Evolutionary conservation across 2,113 vertebrate species (phyloP).

Genomic region (Microtus oregoni): DNA sequence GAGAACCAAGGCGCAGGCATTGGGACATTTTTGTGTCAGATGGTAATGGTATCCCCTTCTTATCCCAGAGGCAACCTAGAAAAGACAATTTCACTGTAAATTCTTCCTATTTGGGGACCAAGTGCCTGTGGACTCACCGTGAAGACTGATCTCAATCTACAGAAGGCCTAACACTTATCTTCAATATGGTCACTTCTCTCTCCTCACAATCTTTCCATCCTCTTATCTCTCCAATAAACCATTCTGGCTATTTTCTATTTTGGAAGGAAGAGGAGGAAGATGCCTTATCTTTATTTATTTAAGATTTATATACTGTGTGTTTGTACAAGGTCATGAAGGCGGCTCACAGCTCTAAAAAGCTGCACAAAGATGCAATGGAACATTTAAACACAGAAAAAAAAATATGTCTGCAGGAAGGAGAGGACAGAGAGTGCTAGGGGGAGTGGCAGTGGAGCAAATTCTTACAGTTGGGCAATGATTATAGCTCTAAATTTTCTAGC

Average conservation of each 20-base stretch:
- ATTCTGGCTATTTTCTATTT: slow-evolving; percentile 45
- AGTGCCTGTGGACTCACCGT: background rate
- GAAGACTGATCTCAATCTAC: background rate
- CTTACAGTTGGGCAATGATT: background rate
- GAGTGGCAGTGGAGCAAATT: background rate
- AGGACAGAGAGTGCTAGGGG: background rate
- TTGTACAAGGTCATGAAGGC: slow-evolving; percentile 12
- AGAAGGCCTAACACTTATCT: slow-evolving; percentile 26
- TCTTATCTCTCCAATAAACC: slow-evolving; percentile 69
- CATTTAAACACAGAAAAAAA: background rate
- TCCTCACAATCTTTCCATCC: slow-evolving; percentile 50
- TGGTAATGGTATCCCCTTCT: background rate
- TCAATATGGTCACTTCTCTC: slow-evolving; percentile 25
- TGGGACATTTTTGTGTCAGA: background rate
- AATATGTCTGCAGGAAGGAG: background rate
- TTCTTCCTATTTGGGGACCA: background rate
- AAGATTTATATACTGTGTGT: slow-evolving; percentile 25
- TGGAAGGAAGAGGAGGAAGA: slow-evolving; percentile 7
- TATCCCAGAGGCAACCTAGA: background rate
- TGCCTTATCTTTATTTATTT: slow-evolving; percentile 63
- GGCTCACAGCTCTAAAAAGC: background rate
- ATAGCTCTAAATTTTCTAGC: background rate
- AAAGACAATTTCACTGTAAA: background rate
- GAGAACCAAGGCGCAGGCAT: background rate
- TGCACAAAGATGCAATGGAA: background rate